Conservation (phyloP, 2,797 vertebrate species). For the Peromyscus attwateri region DNA sequence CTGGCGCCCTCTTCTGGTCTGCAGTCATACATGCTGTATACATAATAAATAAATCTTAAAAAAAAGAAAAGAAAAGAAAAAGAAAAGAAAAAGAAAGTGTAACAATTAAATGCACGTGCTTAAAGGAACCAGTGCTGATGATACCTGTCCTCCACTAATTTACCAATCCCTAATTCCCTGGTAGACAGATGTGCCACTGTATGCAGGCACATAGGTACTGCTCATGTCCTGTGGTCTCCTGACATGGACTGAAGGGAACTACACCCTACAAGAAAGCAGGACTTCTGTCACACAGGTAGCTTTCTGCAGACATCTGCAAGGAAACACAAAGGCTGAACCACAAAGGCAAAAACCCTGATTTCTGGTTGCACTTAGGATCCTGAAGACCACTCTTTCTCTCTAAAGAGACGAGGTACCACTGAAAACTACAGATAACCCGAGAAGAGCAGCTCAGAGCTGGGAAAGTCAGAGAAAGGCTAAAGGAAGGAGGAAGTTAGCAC, state of each 20-base stretch:
- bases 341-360: not conserved
- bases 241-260: not conserved
- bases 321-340: not conserved
- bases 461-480: not conserved
- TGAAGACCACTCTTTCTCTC: not conserved
- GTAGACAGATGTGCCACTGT: not conserved
- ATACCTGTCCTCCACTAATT: not conserved
- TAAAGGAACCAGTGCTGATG: not conserved
- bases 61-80: no score
- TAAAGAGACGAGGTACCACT: not conserved
- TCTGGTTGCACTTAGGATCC: not conserved
- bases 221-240: not conserved
- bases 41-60: no score
- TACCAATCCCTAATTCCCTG: not conserved
- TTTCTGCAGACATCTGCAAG: not conserved
- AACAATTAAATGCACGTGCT: not conserved
- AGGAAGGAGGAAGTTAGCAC: not conserved
- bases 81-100: not conserved
- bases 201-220: not conserved
- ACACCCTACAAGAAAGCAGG: not conserved
- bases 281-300: not conserved
- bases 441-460: not conserved
- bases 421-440: not conserved
- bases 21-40: no score
- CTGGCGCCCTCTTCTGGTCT: no score